Evolutionary conservation across 2,113 vertebrate species (phyloP).

Genomic region (Machaerirhynchus nigripectus): DNA sequence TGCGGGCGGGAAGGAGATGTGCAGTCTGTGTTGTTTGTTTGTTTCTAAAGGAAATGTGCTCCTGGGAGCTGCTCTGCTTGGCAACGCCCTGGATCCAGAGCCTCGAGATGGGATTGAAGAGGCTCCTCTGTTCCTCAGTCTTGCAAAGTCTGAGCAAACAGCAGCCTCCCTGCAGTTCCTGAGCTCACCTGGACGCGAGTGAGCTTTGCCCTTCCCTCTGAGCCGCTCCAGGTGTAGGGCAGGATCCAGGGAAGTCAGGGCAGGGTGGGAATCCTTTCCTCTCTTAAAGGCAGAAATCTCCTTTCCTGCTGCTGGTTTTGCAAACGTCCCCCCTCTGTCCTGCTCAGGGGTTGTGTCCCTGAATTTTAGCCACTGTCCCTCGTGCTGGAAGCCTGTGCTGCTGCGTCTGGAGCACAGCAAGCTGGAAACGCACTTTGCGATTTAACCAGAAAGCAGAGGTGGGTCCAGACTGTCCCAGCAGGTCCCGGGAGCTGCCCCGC

Average conservation of each 20-base stretch:
- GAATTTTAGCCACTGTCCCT: background rate
- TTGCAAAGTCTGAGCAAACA: background rate
- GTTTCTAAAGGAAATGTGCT: background rate
- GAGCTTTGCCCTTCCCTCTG: background rate
- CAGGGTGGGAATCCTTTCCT: rapidly evolving
- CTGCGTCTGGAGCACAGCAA: background rate
- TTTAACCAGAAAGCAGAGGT: background rate
- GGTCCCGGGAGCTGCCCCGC: background rate
- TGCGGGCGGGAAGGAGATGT: background rate
- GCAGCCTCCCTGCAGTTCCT: rapidly evolving
- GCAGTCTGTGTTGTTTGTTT: background rate
- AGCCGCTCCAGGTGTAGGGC: background rate
- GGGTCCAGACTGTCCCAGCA: background rate
- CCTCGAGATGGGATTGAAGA: background rate
- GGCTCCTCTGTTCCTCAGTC: background rate
- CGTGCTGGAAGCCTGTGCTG: background rate
- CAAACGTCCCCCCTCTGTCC: rapidly evolving
- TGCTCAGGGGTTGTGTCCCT: background rate
- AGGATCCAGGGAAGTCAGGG: background rate
- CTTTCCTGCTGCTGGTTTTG: background rate
- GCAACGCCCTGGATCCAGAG: background rate
- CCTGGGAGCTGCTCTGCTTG: background rate
- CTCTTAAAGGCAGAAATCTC: background rate
- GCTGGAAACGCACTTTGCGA: background rate
- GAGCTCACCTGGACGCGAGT: background rate